Conservation (phyloP, 2,888 invertebrate genomes). For the Deladenus siricidicola region DNA sequence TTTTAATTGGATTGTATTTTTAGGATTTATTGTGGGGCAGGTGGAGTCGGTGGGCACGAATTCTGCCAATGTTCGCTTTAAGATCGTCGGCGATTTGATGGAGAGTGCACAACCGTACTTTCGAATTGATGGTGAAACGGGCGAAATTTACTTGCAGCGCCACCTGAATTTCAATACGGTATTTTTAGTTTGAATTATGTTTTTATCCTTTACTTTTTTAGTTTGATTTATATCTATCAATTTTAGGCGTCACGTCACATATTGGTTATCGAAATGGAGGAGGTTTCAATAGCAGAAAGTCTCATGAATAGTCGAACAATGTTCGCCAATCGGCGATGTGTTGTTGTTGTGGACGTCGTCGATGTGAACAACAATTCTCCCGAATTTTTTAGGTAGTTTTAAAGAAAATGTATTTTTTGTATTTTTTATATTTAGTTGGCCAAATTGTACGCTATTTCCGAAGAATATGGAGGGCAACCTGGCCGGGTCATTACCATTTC, state of each 20-base stretch:
- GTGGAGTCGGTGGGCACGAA: background rate
- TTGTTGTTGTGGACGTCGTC: constrained; percentile 58
- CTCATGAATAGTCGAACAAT: background rate
- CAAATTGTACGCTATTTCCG: background rate
- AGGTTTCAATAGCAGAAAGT: background rate
- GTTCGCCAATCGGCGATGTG: constrained; percentile 19
- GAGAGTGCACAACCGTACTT: background rate
- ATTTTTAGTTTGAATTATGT: background rate
- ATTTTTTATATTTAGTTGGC: background rate
- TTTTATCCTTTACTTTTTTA: background rate
- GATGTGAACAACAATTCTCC: constrained; percentile 92
- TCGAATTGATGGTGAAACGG: constrained; percentile 83
- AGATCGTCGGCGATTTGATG: background rate
- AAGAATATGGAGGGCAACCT: too few species aligned
- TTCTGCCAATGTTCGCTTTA: background rate
- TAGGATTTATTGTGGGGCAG: constrained; percentile 6
- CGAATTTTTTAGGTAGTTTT: constrained; percentile 65
- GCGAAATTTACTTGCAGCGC: constrained; percentile 74
- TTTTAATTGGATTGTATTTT: too few species aligned
- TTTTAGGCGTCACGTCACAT: background rate
- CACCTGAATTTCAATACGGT: constrained; percentile 70
- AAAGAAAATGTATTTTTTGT: background rate
- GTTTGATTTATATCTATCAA: background rate
- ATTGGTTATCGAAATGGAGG: constrained; percentile 10
- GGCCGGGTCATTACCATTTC: constrained; percentile 26